Conservation (phyloP, 1,140 invertebrate genomes). For the Caenorhabditis briggsae region DNA sequence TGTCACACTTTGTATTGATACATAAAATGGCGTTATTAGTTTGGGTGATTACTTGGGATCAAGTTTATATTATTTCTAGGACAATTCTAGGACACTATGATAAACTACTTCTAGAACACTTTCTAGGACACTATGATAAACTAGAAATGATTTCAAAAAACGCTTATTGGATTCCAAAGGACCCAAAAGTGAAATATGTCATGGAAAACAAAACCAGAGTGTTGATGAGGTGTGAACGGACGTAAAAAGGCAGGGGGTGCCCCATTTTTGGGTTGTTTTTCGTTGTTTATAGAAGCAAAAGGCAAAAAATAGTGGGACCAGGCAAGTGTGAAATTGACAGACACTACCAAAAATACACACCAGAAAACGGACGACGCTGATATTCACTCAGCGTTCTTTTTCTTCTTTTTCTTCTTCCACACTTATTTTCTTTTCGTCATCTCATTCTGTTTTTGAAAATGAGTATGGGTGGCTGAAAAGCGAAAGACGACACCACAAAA, state of each 20-base stretch:
- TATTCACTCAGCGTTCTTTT: conserved; percentile 15
- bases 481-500: conserved; percentile 43
- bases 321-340: conserved; percentile 51
- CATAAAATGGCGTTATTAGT: too few relatives aligned
- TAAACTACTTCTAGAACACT: not conserved
- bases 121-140: not conserved
- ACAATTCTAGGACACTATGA: not conserved
- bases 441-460: conserved; percentile 52
- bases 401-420: not conserved
- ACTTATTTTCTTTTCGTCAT: not conserved
- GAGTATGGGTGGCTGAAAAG: conserved; percentile 46
- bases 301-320: conserved; percentile 45
- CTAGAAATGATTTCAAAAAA: too few relatives aligned
- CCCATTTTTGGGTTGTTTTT: conserved; percentile 19
- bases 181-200: not conserved
- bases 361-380: conserved; percentile 24
- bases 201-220: not conserved
- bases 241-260: too few relatives aligned
- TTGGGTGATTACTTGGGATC: too few relatives aligned
- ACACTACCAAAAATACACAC: conserved; percentile 36
- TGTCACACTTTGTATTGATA: too few relatives aligned
- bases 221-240: conserved; percentile 29
- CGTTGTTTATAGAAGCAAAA: conserved; percentile 50
- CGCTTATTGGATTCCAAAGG: not conserved
- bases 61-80: not conserved